phyloP scores from a whole-genome alignment of 1,140 invertebrate species.

The Drosophila nigromelanica region DNA sequence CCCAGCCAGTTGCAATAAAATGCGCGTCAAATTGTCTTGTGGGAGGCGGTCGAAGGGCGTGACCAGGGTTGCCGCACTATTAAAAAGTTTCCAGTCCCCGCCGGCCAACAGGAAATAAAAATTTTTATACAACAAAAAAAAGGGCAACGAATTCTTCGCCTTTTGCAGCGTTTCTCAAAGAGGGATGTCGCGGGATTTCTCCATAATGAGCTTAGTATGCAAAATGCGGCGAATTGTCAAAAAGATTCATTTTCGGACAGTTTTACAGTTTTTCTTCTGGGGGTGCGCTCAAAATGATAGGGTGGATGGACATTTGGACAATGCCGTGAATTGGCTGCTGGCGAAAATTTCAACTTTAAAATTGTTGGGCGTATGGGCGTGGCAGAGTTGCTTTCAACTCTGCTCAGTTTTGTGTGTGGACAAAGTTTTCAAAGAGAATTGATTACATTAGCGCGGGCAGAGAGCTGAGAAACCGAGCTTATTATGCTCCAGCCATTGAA shows the following conservation, averaged over 20 bases:
- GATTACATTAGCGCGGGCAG: slow-evolving; percentile 58
- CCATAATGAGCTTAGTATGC: slow-evolving; percentile 81
- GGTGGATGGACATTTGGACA: slow-evolving; percentile 12
- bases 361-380: slow-evolving; percentile 29
- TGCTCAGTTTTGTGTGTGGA: slow-evolving; percentile 53
- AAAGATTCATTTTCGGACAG: slow-evolving; percentile 70
- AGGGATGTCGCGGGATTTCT: slow-evolving; percentile 5
- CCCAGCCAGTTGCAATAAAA: slow-evolving; percentile 70
- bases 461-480: slow-evolving; percentile 6
- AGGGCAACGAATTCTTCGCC: slow-evolving; percentile 48
- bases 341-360: slow-evolving; percentile 39
- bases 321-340: slow-evolving; percentile 29
- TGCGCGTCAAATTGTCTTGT: slow-evolving; percentile 64
- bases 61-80: slow-evolving; percentile 48
- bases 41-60: slow-evolving; percentile 1
- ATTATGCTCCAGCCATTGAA: slow-evolving; percentile 22
- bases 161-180: background rate
- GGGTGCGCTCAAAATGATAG: slow-evolving; percentile 6
- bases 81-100: slow-evolving; percentile 67
- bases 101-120: slow-evolving; percentile 19
- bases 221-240: slow-evolving; percentile 74
- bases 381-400: slow-evolving; percentile 33
- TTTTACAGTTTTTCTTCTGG: slow-evolving; percentile 46
- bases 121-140: slow-evolving; percentile 21
- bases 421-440: slow-evolving; percentile 71